Evolutionary conservation across 2,888 invertebrate species (phyloP).

Genomic region (Calameuta idolon): DNA sequence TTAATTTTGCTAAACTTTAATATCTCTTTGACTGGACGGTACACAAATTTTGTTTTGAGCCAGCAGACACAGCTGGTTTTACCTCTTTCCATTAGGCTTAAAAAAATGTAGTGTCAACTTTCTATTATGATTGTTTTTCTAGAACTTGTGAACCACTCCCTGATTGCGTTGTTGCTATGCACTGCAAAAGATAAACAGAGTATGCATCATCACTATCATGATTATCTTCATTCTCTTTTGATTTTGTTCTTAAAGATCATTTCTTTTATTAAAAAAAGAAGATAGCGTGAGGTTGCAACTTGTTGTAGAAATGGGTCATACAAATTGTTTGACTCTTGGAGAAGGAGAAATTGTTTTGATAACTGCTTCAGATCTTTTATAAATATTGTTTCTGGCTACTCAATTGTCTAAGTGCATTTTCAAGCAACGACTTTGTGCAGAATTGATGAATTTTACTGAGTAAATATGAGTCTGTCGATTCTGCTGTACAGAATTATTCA

Average conservation of each 20-base stretch:
- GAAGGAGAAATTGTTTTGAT: slow-evolving; percentile 19
- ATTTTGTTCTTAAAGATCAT: background rate
- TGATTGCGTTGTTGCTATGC: background rate
- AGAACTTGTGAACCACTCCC: background rate
- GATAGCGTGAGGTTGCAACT: background rate
- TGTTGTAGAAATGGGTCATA: slow-evolving; percentile 13
- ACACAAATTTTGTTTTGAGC: too few species aligned
- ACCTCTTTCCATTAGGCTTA: too few species aligned
- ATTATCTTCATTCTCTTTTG: background rate
- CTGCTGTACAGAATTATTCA: too few species aligned
- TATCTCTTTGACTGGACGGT: too few species aligned
- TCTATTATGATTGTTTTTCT: too few species aligned
- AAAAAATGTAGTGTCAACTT: too few species aligned
- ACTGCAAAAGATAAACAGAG: background rate
- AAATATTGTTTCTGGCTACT: background rate
- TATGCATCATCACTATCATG: background rate
- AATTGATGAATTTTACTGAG: background rate
- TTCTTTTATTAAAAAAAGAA: background rate
- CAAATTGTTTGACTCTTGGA: background rate
- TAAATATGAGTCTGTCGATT: background rate
- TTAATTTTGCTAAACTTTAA: too few species aligned
- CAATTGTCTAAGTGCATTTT: background rate
- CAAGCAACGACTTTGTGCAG: background rate
- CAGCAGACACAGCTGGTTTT: too few species aligned
- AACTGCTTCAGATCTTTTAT: slow-evolving; percentile 4